phyloP scores from a whole-genome alignment of 2,113 vertebrate genomes.

The Rhadina sibilatrix region DNA sequence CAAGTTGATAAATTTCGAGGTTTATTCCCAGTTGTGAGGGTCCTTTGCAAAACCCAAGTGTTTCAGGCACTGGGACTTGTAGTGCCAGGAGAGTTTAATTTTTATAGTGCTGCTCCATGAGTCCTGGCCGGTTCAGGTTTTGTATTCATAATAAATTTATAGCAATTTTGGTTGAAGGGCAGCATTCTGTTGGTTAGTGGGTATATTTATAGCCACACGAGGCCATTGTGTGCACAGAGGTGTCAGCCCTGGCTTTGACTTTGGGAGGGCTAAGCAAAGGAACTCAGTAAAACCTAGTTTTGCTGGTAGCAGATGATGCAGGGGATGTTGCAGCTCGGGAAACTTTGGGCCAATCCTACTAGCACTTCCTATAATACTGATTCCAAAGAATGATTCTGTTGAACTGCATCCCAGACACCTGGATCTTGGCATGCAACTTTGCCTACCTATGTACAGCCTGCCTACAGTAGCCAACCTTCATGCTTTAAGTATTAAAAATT shows the following conservation, averaged over 20 bases:
- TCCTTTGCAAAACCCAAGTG: not conserved
- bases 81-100: not conserved
- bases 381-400: not conserved
- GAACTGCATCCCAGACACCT: not conserved
- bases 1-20: conserved; percentile 8
- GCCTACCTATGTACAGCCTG: rapidly evolving
- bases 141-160: not conserved
- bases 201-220: not conserved
- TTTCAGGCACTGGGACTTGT: not conserved
- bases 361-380: rapidly evolving
- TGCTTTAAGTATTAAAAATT: not conserved
- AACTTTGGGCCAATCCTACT: rapidly evolving
- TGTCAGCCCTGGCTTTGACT: not conserved
- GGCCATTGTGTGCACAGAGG: not conserved
- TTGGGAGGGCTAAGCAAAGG: rapidly evolving
- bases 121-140: not conserved
- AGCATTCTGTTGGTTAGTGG: not conserved
- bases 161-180: not conserved
- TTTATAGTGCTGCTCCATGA: not conserved
- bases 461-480: not conserved
- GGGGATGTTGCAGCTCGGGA: not conserved
- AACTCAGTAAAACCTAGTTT: not conserved
- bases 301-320: rapidly evolving
- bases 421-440: not conserved
- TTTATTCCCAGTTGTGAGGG: conserved; percentile 17